phyloP scores from a whole-genome alignment of 2,113 vertebrate species.

The Bos javanicus region DNA sequence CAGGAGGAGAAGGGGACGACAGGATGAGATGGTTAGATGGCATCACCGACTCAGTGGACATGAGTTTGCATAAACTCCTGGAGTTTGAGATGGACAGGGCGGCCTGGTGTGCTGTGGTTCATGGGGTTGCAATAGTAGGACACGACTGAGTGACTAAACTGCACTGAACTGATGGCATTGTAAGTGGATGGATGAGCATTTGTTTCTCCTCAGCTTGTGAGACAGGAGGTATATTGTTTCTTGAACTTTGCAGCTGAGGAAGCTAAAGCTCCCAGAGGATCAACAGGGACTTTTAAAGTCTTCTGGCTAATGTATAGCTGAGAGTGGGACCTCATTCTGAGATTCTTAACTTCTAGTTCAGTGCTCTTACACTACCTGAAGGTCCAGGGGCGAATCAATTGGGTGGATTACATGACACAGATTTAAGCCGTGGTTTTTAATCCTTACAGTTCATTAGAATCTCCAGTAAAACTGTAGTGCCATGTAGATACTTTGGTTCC shows the following conservation, averaged over 20 bases:
- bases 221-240: neutral
- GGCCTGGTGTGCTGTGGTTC: too few species aligned
- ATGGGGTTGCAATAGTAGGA: too few species aligned
- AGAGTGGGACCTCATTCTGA: neutral
- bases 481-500: neutral
- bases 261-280: neutral
- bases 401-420: neutral
- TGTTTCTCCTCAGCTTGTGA: neutral
- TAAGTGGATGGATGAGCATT: neutral
- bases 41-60: too few species aligned
- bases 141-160: too few species aligned
- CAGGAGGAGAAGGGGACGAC: too few species aligned
- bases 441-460: neutral
- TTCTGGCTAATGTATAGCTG: neutral
- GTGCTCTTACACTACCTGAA: neutral
- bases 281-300: neutral
- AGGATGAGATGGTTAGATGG: too few species aligned
- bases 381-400: neutral
- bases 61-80: too few species aligned
- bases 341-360: neutral
- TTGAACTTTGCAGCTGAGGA: neutral
- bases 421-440: neutral
- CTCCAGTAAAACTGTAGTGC: neutral
- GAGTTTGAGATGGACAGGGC: too few species aligned
- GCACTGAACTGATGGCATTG: neutral